phyloP scores from a whole-genome alignment of 2,113 vertebrate species.

The Ia io region DNA sequence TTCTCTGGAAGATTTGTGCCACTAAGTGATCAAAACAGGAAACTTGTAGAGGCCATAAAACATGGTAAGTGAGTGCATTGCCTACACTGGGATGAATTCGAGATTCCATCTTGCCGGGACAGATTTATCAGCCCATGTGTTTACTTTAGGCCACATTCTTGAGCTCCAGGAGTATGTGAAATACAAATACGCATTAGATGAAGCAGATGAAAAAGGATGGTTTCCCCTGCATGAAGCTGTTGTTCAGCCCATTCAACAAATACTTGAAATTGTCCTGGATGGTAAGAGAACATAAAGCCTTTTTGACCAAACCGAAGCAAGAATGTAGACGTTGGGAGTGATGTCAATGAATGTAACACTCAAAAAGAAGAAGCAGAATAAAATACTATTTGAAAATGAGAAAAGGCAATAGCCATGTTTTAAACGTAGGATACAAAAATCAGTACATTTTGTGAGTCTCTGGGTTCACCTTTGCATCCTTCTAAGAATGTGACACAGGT shows the following conservation, averaged over 20 bases:
- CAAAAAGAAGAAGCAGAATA: background rate
- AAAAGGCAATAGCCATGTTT: background rate
- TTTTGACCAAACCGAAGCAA: background rate
- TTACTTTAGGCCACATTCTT: slow-evolving; percentile 82
- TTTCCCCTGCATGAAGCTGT: slow-evolving; percentile 88
- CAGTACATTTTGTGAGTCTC: background rate
- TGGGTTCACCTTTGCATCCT: background rate
- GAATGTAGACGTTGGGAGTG: background rate
- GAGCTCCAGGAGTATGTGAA: slow-evolving; percentile 82
- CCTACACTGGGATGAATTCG: background rate
- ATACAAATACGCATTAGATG: slow-evolving; percentile 81
- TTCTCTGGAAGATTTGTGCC: slow-evolving; percentile 81
- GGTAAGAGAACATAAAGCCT: slow-evolving; percentile 78
- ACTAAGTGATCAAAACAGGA: slow-evolving; percentile 83
- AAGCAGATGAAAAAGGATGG: slow-evolving; percentile 86
- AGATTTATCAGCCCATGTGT: background rate
- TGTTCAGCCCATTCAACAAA: slow-evolving; percentile 77
- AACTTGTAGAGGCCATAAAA: slow-evolving; percentile 86
- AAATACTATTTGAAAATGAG: background rate
- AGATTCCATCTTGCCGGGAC: background rate
- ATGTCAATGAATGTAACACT: background rate
- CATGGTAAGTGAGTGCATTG: slow-evolving; percentile 79
- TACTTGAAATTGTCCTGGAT: slow-evolving; percentile 86
- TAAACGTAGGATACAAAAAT: slow-evolving; percentile 11
- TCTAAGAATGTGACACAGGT: background rate